Evolutionary conservation across 2,113 vertebrate genomes (phyloP), one percentile per base, ranked within the genome.

Genomic region (Gallinago media): DNA sequence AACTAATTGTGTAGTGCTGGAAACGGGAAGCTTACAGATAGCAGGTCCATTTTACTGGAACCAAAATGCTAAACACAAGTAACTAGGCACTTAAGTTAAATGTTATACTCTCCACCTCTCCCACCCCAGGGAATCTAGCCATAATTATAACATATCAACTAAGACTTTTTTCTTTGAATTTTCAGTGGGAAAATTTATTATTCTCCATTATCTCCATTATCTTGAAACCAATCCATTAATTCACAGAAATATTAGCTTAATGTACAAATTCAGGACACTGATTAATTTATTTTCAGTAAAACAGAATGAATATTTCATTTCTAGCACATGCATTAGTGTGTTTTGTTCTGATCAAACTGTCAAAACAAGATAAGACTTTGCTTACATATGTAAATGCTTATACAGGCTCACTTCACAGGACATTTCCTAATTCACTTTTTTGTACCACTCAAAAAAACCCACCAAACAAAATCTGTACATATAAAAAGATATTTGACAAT

Each of bases 391-490:
- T 26, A 80, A 80, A 73, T 23, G 7, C 1, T 76, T 86, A 15
- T 26, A 21, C 40, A 26, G 6, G 1, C 3, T 70, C n/a, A 34
- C 25, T 62, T 70, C n/a, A 54, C 7, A 52, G 31, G 17, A 42
- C 9, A 29, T 61, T 52, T 66, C 13, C 23, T 87, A 70, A 66
- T 36, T 47, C 15, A 21, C 2, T 12, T 80, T 66, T 32, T 50
- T 8, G 42, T 70, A 38, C 1, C 13, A 38, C 12, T 52, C 6
- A 52, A 65, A 47, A 42, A 46, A 42, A 12, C 0, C 9, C 9
- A 3, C 11, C 8, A 32, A 65, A 75, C 10, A 31, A 12, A 47
- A 22, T 36, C 12, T 47, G 2, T 72, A 72, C 3, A 27, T 40
- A 40, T 44, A 62, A 76, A 89, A 23, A 17, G 8, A 8, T 27